Evolutionary conservation across 2,797 vertebrate species (phyloP).

Genomic region (Scomberomorus guttatus): DNA sequence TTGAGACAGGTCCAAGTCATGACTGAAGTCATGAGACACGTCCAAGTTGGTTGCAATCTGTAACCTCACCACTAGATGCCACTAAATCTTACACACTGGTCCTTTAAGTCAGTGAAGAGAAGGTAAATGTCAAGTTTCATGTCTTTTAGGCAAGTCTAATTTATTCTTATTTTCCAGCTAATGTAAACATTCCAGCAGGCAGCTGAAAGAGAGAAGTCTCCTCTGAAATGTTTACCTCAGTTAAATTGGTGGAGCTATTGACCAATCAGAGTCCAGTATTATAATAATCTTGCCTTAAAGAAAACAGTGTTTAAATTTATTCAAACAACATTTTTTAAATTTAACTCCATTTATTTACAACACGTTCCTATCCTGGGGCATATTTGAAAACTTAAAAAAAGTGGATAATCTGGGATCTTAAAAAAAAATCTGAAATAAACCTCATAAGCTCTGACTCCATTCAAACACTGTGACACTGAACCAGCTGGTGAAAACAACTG

Average conservation of each 20-base stretch:
- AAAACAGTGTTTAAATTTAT: not conserved
- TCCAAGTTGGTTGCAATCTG: no score
- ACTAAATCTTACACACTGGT: no score
- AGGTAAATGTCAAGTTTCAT: not conserved
- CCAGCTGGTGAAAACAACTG: not conserved
- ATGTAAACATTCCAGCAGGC: no score
- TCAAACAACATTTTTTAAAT: not conserved
- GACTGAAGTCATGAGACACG: no score
- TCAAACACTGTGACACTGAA: not conserved
- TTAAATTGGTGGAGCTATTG: slow-evolving; percentile 11
- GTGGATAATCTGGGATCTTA: slow-evolving; percentile 21
- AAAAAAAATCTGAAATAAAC: not conserved
- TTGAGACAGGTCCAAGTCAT: no score
- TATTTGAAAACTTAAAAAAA: slow-evolving; percentile 9
- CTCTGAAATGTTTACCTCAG: not conserved
- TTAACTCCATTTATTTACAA: not conserved
- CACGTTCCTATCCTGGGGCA: not conserved
- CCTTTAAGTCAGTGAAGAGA: not conserved
- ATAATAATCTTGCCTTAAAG: slow-evolving; percentile 11
- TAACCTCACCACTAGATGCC: no score
- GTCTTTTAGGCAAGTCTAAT: not conserved
- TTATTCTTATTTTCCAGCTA: no score
- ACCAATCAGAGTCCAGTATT: slow-evolving; percentile 31
- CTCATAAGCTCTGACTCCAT: not conserved
- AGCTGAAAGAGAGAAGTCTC: no score